Evolutionary conservation across 2,113 vertebrate species (phyloP).

Genomic region (Bos indicus): DNA sequence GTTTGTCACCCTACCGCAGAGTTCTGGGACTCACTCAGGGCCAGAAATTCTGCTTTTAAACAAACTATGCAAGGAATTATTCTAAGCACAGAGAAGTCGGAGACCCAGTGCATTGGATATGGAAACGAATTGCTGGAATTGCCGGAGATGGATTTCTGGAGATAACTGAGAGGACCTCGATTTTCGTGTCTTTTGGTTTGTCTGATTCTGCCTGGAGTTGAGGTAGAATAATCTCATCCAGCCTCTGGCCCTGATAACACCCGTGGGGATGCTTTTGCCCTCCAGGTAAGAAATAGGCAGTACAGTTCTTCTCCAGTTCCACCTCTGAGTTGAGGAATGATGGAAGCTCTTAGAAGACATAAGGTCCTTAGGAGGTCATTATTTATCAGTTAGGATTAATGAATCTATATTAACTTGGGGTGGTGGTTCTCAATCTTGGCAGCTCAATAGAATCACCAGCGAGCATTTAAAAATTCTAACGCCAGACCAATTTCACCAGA

Average conservation of each 20-base stretch:
- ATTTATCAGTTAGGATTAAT: neutral
- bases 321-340: neutral
- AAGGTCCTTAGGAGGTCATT: neutral
- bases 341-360: neutral
- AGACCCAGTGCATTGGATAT: neutral
- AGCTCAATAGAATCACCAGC: neutral
- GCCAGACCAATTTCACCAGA: too few relatives aligned
- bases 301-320: neutral
- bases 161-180: neutral
- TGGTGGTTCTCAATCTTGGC: neutral
- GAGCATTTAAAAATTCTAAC: neutral
- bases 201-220: neutral
- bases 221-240: neutral
- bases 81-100: neutral
- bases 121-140: neutral
- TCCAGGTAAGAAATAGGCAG: neutral
- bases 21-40: neutral
- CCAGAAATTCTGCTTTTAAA: neutral
- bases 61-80: neutral
- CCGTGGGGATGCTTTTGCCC: neutral
- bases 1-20: neutral
- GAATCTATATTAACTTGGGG: neutral
- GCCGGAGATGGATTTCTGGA: neutral
- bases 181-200: neutral
- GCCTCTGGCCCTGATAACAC: neutral